Evolutionary conservation across 2,113 vertebrate species (phyloP).

Genomic region (Megaptera novaeangliae): DNA sequence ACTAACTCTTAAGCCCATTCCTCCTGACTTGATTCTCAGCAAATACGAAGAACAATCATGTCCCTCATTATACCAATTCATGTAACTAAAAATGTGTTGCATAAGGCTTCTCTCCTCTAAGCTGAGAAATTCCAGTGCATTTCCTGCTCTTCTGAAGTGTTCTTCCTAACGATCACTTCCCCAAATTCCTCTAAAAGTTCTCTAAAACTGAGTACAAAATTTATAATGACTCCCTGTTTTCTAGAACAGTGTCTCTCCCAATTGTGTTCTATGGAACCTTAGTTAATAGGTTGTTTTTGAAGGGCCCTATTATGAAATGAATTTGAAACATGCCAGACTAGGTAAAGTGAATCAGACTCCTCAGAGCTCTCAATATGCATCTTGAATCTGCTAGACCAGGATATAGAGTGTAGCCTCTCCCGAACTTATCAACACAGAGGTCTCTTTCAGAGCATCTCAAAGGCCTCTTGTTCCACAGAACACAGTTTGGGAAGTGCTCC

Average conservation of each 20-base stretch:
- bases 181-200: conserved; percentile 25
- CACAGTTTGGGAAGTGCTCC: background rate
- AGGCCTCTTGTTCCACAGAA: background rate
- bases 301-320: background rate
- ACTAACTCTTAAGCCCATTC: conserved; percentile 52
- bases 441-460: conserved; percentile 6
- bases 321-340: conserved; percentile 31
- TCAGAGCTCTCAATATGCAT: background rate
- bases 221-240: conserved; percentile 35
- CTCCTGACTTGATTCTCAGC: conserved; percentile 48
- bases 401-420: background rate
- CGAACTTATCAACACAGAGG: background rate
- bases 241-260: background rate
- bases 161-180: conserved; percentile 39
- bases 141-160: conserved; percentile 34
- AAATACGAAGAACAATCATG: conserved; percentile 54
- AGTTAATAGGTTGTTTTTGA: background rate
- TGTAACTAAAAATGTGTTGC: conserved; percentile 27
- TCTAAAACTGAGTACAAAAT: conserved; percentile 30
- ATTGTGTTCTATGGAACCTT: conserved; percentile 15
- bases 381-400: background rate
- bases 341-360: conserved; percentile 2
- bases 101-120: background rate
- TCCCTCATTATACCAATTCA: conserved; percentile 60
- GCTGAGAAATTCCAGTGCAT: conserved; percentile 47